These are phyloP conservation scores for Drosophila erecta DNA, from an alignment of 1,140 invertebrate genomes.

Conservation along the genomic window DNA sequence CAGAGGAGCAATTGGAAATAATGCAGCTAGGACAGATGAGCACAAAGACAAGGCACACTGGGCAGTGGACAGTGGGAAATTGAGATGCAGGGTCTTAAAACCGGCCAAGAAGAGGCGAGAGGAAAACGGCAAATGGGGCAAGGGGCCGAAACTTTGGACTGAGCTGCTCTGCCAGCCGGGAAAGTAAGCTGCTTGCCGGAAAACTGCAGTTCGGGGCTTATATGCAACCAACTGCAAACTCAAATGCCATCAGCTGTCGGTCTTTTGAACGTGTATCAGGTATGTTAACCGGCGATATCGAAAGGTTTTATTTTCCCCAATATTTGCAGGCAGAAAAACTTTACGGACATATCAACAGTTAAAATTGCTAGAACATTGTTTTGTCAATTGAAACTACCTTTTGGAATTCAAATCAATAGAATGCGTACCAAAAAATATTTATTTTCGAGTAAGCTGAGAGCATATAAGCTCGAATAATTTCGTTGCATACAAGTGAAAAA, in stretches of 20 bases:
- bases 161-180: constrained; percentile 14
- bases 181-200: constrained; percentile 48
- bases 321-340: not conserved
- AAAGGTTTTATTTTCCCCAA: constrained; percentile 1
- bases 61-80: constrained; percentile 49
- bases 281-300: constrained; percentile 23
- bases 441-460: no score
- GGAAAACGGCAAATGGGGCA: not conserved
- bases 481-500: not conserved
- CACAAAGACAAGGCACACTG: constrained; percentile 52
- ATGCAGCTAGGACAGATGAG: constrained; percentile 53
- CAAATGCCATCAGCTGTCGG: constrained; percentile 25
- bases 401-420: no score
- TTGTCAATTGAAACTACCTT: no score
- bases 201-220: constrained; percentile 53
- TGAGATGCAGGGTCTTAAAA: constrained; percentile 60
- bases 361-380: not conserved
- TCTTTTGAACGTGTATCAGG: constrained; percentile 16
- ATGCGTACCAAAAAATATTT: no score
- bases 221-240: constrained; percentile 48
- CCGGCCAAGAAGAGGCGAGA: constrained; percentile 13
- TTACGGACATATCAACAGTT: not conserved
- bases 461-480: no score
- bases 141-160: constrained; percentile 16
- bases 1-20: constrained; percentile 54